Base-by-base conservation (phyloP, 2,797 vertebrate genomes). In the Brachyalestes nurse region DNA sequence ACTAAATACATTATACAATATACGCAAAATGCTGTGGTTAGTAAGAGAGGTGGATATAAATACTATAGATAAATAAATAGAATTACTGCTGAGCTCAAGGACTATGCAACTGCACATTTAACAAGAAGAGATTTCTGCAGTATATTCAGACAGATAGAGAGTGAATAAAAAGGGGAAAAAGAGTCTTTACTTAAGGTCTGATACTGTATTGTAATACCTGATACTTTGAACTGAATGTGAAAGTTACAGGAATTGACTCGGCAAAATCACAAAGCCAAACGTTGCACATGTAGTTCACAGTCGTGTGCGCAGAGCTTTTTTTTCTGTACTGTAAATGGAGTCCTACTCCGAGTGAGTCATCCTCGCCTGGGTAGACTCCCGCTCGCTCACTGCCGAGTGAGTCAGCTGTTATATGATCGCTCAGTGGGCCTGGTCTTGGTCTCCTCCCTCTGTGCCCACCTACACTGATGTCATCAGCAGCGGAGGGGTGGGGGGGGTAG, bases 391-490 rank as follows among this genome's bases (percentile, higher is more conserved):
- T 77, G 69, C 34, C 61, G 74, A 65, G 75, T 86, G 85, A 86
- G 75, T 86, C 85, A 77, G 80, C 83, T 77, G 83, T 86, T 84
- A 83, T 67, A 58, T 81, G 75, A 83, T 67, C 67, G 40, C 57
- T 25, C 53, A 38, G 79, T 78, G 57, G 79, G 65, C 70, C 21
- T 47, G 57, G n/a, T 19, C 21, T 5, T 72, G 53, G 34, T 47
- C 70, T 49, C 72, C 34, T 23, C 77, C 73, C 71, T 65, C 58
- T 73, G 53, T 47, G 57, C 45, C 45, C 55, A 72, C 64, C 65
- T 72, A 66, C 19, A 28, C 72, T 76, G 53, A 80, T 79, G 78
- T 65, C 77, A 80, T 85, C 47, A 79, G 65, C 51, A 45, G 47
- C 28, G 14, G 28, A 42, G 38, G 72, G 40, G 66, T 0, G 1